Evolutionary conservation across 1,140 invertebrate species (phyloP).

Genomic region (Danaus melanippus): DNA sequence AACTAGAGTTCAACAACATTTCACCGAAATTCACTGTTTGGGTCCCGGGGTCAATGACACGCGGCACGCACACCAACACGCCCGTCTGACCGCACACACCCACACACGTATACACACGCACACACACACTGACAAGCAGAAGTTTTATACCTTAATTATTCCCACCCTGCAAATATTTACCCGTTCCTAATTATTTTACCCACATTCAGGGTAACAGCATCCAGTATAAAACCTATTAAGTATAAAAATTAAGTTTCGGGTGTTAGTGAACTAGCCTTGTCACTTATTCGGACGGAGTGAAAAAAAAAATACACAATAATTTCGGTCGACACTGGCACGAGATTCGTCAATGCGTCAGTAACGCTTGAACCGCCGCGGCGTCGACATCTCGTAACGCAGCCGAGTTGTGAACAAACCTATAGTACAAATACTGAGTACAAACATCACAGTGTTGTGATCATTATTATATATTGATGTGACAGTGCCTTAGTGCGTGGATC

Average conservation of each 20-base stretch:
- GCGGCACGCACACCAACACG: constrained; percentile 36
- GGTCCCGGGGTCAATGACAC: constrained; percentile 61
- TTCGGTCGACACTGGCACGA: constrained; percentile 58
- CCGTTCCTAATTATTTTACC: constrained; percentile 23
- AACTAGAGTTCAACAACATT: constrained; percentile 68
- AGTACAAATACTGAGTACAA: constrained; percentile 68
- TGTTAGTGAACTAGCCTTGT: constrained; percentile 35
- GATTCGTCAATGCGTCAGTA: constrained; percentile 67
- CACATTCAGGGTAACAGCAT: constrained; percentile 15
- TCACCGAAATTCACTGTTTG: constrained; percentile 71
- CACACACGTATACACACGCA: constrained; percentile 39
- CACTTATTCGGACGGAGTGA: constrained; percentile 65
- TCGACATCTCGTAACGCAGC: constrained; percentile 48
- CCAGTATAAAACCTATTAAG: too few relatives aligned
- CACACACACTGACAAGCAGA: constrained; percentile 27
- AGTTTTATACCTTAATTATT: constrained; percentile 56
- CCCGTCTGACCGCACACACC: constrained; percentile 33
- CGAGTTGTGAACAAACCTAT: constrained; percentile 63
- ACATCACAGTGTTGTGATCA: constrained; percentile 49
- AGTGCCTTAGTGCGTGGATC: constrained; percentile 49
- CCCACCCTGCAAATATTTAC: constrained; percentile 35
- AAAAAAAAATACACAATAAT: constrained; percentile 57
- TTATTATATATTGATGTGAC: constrained; percentile 39
- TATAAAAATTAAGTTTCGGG: too few relatives aligned
- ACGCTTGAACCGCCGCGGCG: constrained; percentile 49